Conservation (phyloP, 1,140 invertebrate genomes). For the Aphelenchoides besseyi region DNA sequence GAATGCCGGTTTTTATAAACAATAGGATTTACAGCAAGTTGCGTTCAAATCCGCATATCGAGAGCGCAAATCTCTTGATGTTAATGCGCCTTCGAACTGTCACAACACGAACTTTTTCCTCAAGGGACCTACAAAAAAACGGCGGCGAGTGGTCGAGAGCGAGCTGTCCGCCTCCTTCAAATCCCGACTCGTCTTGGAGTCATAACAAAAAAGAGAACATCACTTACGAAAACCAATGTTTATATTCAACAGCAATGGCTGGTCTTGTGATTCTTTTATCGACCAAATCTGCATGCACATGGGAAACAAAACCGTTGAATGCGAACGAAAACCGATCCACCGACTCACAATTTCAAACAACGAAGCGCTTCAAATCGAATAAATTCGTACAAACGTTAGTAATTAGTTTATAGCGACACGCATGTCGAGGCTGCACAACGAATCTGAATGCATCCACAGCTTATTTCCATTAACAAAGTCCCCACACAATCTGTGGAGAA, state of each 20-base stretch:
- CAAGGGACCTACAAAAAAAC: background rate
- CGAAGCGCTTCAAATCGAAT: background rate
- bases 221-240: background rate
- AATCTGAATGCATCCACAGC: too few species aligned
- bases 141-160: too few species aligned
- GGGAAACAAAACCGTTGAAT: background rate
- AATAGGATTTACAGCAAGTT: too few species aligned
- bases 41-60: background rate
- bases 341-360: background rate
- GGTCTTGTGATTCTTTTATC: background rate
- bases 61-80: background rate
- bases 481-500: too few species aligned
- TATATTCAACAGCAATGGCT: background rate
- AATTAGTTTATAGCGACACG: background rate
- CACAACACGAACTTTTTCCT: slow-evolving; percentile 1
- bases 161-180: background rate
- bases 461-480: too few species aligned
- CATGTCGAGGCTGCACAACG: too few species aligned
- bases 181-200: background rate
- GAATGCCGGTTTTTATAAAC: too few species aligned
- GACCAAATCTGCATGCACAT: too few species aligned
- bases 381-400: background rate
- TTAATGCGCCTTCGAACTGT: background rate
- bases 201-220: background rate
- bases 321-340: background rate